Percentiles rank a stretch among this genome's conserved stretches.
Evolutionary conservation across 2,888 invertebrate genomes (phyloP).

Genomic region (Acanthosepion pharaonis): DNA sequence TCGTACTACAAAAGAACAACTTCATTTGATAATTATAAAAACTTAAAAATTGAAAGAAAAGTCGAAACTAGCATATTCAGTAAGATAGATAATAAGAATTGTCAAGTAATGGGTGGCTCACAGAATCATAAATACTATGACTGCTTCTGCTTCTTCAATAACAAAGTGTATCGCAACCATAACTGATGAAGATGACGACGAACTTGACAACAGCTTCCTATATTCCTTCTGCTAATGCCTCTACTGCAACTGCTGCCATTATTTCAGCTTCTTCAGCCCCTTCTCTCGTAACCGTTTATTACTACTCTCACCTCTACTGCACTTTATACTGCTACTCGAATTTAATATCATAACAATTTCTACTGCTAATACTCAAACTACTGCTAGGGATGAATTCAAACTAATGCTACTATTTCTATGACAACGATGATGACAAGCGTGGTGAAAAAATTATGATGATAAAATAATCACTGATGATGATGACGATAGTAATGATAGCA

Average conservation of each 20-base stretch:
- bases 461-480: neutral
- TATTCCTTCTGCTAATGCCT: slow-evolving; percentile 13
- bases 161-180: neutral
- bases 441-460: slow-evolving; percentile 10
- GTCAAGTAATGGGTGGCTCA: neutral
- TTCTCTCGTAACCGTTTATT: neutral
- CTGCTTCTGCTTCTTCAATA: neutral
- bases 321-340: neutral
- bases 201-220: neutral
- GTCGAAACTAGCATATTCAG: too few species aligned
- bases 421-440: neutral
- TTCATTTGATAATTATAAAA: too few species aligned
- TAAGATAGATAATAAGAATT: too few species aligned
- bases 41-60: too few species aligned
- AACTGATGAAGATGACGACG: neutral
- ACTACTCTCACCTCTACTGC: neutral
- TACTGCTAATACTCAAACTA: neutral
- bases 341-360: neutral
- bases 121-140: neutral
- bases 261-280: neutral
- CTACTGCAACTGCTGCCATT: neutral
- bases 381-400: neutral
- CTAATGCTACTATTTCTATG: neutral
- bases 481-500: neutral
- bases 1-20: too few species aligned